Evolutionary conservation across 2,113 vertebrate genomes (phyloP), one percentile per base, ranked within the genome.

Genomic region (Myotis lucifugus): DNA sequence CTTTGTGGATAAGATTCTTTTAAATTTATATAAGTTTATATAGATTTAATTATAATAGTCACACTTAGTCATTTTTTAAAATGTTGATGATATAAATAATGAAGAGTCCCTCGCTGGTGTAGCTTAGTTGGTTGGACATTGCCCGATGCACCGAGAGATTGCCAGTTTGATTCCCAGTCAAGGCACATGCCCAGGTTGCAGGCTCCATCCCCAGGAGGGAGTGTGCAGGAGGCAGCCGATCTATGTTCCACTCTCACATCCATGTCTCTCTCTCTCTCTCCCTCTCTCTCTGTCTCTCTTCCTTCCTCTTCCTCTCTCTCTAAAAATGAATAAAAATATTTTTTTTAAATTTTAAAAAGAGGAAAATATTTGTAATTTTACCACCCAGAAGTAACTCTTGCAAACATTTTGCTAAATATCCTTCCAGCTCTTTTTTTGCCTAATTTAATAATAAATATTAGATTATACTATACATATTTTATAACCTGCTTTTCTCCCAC

Each of bases 361-460:
- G 66, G 70, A 93, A 92, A 87, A 87, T 83, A 73, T 77, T 76
- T 93, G 15, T 69, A 78, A 88, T 59, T 96, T 91, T 4, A 18
- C 19, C 32, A 92, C n/a, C 29, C 48, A 89, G 77, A 84, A 50
- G 85, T 56, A 91, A 90, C 15, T 69, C 54, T 67, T 90, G 4
- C 74, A 89, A 91, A 74, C 72, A 95, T 93, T 88, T 95, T 92
- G 70, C 59, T 91, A 69, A 72, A 61, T 73, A 72, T 88, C 25
- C n/a, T 96, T 92, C 11, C 14, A 85, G 25, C 4, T 88, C 70
- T 76, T 94, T 52, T 88, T 87, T 59, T 94, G 32, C 46, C 67
- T 82, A 92, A 78, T 85, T 82, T 56, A 86, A 73, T 70, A 48
- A 69, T 64, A 91, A 97, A 48, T 85, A 46, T 88, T 87, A 89